These are phyloP conservation scores for Hafferia zeledoni DNA, from an alignment of 2,797 vertebrate genomes.

Conservation along the genomic window DNA sequence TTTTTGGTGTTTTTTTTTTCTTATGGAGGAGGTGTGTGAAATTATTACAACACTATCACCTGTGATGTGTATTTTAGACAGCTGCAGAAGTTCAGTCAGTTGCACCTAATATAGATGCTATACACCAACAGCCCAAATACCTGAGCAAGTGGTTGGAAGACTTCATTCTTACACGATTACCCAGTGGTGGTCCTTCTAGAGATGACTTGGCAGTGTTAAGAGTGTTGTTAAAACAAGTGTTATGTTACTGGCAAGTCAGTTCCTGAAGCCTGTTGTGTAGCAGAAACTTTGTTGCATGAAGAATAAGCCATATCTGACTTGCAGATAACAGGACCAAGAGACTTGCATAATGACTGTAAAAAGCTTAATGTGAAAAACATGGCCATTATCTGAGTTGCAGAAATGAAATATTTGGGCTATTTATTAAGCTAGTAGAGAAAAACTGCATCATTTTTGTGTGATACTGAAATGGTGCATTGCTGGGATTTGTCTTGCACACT, in stretches of 20 bases:
- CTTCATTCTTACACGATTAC: not conserved
- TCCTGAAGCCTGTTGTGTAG: not conserved
- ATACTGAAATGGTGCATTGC: not conserved
- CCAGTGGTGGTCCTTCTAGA: not conserved
- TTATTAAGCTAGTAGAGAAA: not conserved
- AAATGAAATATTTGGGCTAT: not conserved
- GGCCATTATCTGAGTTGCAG: not conserved
- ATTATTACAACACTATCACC: accelerated
- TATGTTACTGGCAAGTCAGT: not conserved
- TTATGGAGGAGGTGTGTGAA: not conserved
- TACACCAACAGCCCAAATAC: not conserved
- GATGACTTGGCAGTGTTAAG: not conserved
- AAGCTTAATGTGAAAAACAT: not conserved
- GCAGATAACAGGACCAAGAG: not conserved
- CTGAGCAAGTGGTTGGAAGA: not conserved
- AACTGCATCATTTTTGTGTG: not conserved
- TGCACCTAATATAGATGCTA: accelerated
- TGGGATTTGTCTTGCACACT: not conserved
- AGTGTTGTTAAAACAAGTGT: not conserved
- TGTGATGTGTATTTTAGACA: not conserved
- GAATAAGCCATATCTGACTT: not conserved
- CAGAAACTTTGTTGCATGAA: not conserved
- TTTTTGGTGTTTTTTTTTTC: not conserved
- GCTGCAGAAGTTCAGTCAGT: not conserved
- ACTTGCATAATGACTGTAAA: not conserved